Percentiles rank a stretch among this genome's conserved stretches.
Conservation (phyloP, 2,888 invertebrate species). For the Tetramorium bicarinatum region DNA sequence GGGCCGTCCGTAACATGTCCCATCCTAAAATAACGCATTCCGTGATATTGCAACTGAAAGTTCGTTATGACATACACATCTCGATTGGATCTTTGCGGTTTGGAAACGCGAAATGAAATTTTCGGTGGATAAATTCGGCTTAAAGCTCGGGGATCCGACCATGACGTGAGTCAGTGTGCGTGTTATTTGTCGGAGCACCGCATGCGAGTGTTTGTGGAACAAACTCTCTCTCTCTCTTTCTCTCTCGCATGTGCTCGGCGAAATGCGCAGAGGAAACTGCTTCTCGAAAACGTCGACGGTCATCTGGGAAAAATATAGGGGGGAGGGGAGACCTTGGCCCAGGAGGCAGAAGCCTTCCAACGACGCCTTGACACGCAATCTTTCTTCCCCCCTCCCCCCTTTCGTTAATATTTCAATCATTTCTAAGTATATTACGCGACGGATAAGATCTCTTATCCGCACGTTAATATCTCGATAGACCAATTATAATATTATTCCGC, state of each 20-base stretch:
- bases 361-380: constrained; percentile 65
- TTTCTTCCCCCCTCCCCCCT: not conserved
- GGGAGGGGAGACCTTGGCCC: constrained; percentile 38
- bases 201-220: constrained; percentile 58
- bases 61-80: constrained; percentile 18
- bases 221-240: constrained; percentile 19
- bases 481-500: constrained; percentile 20
- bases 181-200: constrained; percentile 31
- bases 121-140: constrained; percentile 24
- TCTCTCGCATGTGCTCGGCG: constrained; percentile 40
- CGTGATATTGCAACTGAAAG: not conserved
- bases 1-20: not conserved
- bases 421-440: not conserved
- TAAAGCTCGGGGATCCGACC: constrained; percentile 2
- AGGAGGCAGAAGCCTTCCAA: constrained; percentile 10
- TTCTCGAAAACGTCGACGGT: constrained; percentile 37
- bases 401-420: constrained; percentile 40
- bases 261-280: constrained; percentile 45
- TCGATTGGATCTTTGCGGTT: constrained; percentile 14
- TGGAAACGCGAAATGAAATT: constrained; percentile 8
- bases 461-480: not conserved
- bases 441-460: constrained; percentile 16
- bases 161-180: constrained; percentile 8
- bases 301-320: constrained; percentile 38
- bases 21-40: not conserved